A percentile compares a stretch with the other conserved stretches of the same genome.
Conservation (phyloP, 1,140 invertebrate genomes). For the Zaprionus vittiger region DNA sequence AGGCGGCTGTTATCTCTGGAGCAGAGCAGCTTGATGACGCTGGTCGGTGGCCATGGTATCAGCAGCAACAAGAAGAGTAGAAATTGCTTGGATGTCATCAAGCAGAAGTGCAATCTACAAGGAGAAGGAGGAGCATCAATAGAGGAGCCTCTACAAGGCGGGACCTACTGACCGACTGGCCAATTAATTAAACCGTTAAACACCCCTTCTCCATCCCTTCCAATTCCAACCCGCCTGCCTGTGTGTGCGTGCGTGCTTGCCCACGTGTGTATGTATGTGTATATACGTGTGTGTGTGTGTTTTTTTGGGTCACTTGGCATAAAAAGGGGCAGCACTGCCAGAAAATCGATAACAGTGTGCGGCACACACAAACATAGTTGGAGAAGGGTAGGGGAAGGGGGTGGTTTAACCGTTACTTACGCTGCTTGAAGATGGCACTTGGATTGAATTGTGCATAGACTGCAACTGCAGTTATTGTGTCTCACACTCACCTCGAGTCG, state of each 20-base stretch:
- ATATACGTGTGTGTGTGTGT: not conserved
- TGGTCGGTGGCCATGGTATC: slow-evolving; percentile 94
- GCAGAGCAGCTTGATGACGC: slow-evolving; percentile 93
- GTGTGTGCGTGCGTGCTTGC: slow-evolving; percentile 3
- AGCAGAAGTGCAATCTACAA: slow-evolving; percentile 74
- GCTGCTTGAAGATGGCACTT: slow-evolving; percentile 7
- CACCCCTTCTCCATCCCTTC: not conserved
- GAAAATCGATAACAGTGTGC: slow-evolving; percentile 66
- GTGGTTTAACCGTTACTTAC: slow-evolving; percentile 12
- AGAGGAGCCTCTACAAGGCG: not conserved
- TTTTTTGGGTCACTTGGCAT: slow-evolving; percentile 74
- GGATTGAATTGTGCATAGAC: not conserved
- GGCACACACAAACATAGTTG: not conserved
- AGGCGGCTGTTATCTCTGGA: slow-evolving; percentile 94
- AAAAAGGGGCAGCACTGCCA: slow-evolving; percentile 50
- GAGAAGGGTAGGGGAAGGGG: not conserved
- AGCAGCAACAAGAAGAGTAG: slow-evolving; percentile 91
- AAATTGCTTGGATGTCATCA: slow-evolving; percentile 56
- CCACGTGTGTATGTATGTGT: not conserved
- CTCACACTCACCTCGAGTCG: slow-evolving; percentile 88
- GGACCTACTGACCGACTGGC: slow-evolving; percentile 63
- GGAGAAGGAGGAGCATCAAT: slow-evolving; percentile 12
- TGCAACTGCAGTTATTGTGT: not conserved
- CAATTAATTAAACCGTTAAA: slow-evolving; percentile 39
- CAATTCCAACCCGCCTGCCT: slow-evolving; percentile 15